phyloP scores from a whole-genome alignment of 2,113 vertebrate genomes.

The Rhegmatorhina hoffmannsi region DNA sequence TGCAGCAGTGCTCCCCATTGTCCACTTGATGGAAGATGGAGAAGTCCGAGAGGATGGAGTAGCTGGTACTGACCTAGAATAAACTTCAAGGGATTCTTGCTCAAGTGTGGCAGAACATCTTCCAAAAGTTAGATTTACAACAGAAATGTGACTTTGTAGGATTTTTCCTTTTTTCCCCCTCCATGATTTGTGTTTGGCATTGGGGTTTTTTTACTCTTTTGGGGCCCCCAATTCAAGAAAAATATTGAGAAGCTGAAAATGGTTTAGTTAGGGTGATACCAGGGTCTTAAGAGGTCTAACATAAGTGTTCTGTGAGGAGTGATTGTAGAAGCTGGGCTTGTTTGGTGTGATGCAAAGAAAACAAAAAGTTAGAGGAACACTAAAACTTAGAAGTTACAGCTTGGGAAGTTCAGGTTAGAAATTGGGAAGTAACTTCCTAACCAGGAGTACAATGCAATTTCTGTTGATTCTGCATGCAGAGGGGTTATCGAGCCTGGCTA shows the following conservation, averaged over 20 bases:
- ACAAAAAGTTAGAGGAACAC: not conserved
- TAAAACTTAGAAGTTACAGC: not conserved
- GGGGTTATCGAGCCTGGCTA: not conserved
- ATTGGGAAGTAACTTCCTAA: not conserved
- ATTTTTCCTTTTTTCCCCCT: not conserved
- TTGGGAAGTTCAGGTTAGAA: not conserved
- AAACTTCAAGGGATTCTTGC: not conserved
- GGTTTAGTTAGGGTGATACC: not conserved
- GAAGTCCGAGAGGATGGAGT: conserved; percentile 97
- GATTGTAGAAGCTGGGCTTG: not conserved
- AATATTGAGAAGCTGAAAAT: not conserved
- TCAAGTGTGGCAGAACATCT: not conserved
- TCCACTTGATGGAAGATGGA: conserved; percentile 97
- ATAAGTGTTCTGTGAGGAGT: not conserved
- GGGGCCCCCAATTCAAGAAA: not conserved
- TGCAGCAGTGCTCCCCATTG: conserved; percentile 95
- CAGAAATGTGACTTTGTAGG: not conserved
- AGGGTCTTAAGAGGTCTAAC: not conserved
- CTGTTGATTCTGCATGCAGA: not conserved
- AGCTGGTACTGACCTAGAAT: conserved; percentile 79
- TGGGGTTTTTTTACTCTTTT: not conserved
- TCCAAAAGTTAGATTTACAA: not conserved
- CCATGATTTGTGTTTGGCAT: not conserved
- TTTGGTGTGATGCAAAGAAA: not conserved
- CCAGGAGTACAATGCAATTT: not conserved